phyloP scores from a whole-genome alignment of 2,888 invertebrate genomes.

The Limnephilus marmoratus region DNA sequence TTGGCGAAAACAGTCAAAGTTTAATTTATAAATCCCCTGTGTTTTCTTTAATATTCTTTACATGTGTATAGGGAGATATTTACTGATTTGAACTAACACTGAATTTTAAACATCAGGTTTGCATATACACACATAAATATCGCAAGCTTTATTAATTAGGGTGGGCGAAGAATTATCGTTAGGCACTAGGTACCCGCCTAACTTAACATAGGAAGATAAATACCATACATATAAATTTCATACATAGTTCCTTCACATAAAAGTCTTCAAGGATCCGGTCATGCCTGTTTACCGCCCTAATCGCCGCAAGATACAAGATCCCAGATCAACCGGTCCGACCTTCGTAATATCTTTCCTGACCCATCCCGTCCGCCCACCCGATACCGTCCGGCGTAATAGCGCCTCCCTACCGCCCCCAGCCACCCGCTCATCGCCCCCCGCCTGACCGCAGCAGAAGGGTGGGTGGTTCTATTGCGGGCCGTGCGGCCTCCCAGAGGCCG shows the following conservation, averaged over 20 bases:
- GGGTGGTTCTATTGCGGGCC: conserved; percentile 52
- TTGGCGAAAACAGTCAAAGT: too few relatives aligned
- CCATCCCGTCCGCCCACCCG: not conserved
- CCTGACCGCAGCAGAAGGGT: conserved; percentile 24
- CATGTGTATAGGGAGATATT: too few relatives aligned
- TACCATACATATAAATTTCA: not conserved
- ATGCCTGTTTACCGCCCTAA: not conserved
- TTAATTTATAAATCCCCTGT: too few relatives aligned
- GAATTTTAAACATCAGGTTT: too few relatives aligned
- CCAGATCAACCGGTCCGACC: not conserved
- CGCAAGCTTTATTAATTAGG: too few relatives aligned
- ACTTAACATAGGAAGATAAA: too few relatives aligned
- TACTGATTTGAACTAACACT: too few relatives aligned
- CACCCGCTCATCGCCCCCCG: not conserved
- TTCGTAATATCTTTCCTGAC: conserved; percentile 18
- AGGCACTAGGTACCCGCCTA: too few relatives aligned
- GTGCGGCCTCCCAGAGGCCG: conserved; percentile 56
- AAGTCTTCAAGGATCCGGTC: not conserved
- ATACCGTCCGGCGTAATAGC: conserved; percentile 3
- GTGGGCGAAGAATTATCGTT: too few relatives aligned
- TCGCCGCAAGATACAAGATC: not conserved
- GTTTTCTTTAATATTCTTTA: too few relatives aligned
- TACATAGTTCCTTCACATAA: not conserved
- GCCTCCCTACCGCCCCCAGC: not conserved
- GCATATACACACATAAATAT: too few relatives aligned